Conservation (phyloP, 2,113 vertebrate genomes). For the Pachycephala philippinensis region DNA sequence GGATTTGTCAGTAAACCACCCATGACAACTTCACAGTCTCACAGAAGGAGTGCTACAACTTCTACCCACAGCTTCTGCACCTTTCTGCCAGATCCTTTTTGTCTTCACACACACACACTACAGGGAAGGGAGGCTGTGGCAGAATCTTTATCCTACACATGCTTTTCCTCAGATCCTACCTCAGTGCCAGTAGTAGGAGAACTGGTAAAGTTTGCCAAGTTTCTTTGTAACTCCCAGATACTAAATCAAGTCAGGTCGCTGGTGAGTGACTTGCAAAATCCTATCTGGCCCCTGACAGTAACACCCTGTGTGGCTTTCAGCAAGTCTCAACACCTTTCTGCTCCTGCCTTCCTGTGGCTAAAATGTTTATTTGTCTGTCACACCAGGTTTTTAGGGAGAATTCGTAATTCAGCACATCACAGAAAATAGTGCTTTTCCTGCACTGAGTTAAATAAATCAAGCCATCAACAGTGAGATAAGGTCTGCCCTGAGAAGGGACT, state of each 20-base stretch:
- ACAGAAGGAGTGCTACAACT: not conserved
- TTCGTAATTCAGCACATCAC: not conserved
- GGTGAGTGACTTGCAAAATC: slow-evolving; percentile 13
- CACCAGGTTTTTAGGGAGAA: not conserved
- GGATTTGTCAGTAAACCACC: not conserved
- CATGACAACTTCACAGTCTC: not conserved
- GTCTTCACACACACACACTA: not conserved
- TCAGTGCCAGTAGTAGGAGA: not conserved
- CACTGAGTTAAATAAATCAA: not conserved
- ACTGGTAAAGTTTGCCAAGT: not conserved
- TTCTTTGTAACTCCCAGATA: slow-evolving; percentile 23
- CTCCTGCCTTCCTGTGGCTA: not conserved
- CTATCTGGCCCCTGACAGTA: not conserved
- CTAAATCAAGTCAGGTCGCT: not conserved
- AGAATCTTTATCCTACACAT: not conserved
- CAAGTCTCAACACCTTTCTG: slow-evolving; percentile 4
- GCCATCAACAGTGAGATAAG: not conserved
- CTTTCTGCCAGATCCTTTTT: not conserved
- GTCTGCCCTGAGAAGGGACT: not conserved
- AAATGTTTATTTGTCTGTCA: not conserved
- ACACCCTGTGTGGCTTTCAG: not conserved
- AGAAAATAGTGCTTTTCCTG: not conserved
- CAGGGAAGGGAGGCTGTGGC: not conserved
- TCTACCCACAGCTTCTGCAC: not conserved
- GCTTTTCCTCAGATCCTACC: not conserved